Base-by-base conservation (phyloP, 2,113 vertebrate genomes). In the Pelusios castaneus region DNA sequence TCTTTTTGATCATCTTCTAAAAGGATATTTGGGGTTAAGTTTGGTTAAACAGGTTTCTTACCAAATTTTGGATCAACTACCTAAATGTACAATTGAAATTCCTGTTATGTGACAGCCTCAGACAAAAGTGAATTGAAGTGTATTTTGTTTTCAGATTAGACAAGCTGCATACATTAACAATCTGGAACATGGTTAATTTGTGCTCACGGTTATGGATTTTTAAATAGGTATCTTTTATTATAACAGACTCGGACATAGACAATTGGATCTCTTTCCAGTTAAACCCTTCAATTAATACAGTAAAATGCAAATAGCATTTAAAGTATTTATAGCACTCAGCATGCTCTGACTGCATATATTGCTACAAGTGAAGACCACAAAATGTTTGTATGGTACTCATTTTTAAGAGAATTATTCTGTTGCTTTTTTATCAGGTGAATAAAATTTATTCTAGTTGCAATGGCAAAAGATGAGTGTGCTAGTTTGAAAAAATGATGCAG, bases 31-130 rank as follows among this genome's bases (percentile, higher is more conserved):
- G 51, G 14, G 51, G 51, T 52, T 17, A 52, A 52, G 16, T 41
- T 85, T 38, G 25, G 45, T n/a, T 96, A 84, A 84, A 77, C 91
- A 63, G 70, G 31, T 87, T 93, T 93, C 86, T 93, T 47, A 92
- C 67, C 25, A 86, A 75, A 87, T 89, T 85, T 81, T 93, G 84
- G 80, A 91, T 91, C 70, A 89, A 12, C 52, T 89, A 29, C 24
- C 92, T 19, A 79, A n/a, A 45, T 25, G 38, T 49, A 51, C 43
- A 63, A 19, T 31, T 80, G 10, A 83, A 34, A 78, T 80, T 84
- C 89, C 14, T 52, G 75, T 94, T 81, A 75, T 0, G 5, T 34
- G 76, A 89, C 79, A 70, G 58, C 29, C 92, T n/a, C 54, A 82
- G 67, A 34, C 89, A 94, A 91, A 89, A 95, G 76, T 76, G 85